These are phyloP conservation scores for Neoniphon sammara DNA, from an alignment of 2,797 vertebrate species.

Conservation along the genomic window DNA sequence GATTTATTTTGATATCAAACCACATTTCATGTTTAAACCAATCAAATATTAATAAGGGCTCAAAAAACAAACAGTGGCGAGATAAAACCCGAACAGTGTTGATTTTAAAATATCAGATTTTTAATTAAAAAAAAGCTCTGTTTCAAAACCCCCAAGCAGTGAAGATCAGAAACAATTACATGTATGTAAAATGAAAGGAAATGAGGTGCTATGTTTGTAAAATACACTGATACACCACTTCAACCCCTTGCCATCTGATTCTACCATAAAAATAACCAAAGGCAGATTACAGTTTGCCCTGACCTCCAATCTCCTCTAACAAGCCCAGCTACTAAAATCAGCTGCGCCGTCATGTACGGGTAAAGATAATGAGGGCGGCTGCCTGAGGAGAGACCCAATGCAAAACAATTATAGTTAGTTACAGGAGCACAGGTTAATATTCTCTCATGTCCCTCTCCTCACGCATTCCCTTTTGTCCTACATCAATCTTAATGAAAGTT, in stretches of 20 bases:
- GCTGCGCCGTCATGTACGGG: slow-evolving; percentile 91
- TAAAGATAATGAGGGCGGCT: slow-evolving; percentile 93
- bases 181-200: slow-evolving; percentile 68
- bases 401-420: slow-evolving; percentile 98
- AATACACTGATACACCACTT: slow-evolving; percentile 67
- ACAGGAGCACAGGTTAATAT: slow-evolving; percentile 99
- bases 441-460: slow-evolving; percentile 92
- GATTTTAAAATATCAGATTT: slow-evolving; percentile 34
- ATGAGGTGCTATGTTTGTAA: slow-evolving; percentile 75
- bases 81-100: slow-evolving; percentile 20
- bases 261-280: slow-evolving; percentile 78
- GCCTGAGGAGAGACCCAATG: slow-evolving; percentile 91
- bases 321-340: slow-evolving; percentile 88
- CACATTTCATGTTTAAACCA: background rate
- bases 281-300: slow-evolving; percentile 79
- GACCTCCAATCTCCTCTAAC: slow-evolving; percentile 84
- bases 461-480: slow-evolving; percentile 89
- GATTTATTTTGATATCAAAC: slow-evolving; percentile 13
- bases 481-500: slow-evolving; percentile 99
- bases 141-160: slow-evolving; percentile 38
- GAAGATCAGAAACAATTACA: slow-evolving; percentile 70
- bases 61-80: background rate
- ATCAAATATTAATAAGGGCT: slow-evolving; percentile 4
- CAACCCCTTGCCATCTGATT: slow-evolving; percentile 63
- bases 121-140: slow-evolving; percentile 21